Percentiles rank a stretch among this genome's conserved stretches.
These are phyloP conservation scores for Phaetusa simplex DNA, from an alignment of 2,113 vertebrate species.

Conservation along the genomic window DNA sequence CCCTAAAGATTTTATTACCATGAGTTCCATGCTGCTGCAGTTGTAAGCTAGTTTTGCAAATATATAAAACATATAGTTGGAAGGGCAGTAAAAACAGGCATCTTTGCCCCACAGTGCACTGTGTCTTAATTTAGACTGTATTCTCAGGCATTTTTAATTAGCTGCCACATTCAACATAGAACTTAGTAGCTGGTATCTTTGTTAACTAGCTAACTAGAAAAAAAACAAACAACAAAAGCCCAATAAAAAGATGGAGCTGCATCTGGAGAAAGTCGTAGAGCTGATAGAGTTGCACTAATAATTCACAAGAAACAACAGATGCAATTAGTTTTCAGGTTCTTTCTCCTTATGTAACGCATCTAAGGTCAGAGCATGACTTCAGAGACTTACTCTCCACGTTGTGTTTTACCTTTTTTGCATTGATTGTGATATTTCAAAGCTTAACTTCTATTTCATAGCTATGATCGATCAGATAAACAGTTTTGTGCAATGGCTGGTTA, in stretches of 20 bases:
- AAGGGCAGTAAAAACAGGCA: not conserved
- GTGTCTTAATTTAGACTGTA: slow-evolving; percentile 22
- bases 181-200: slow-evolving; percentile 18
- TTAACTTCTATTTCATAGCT: not conserved
- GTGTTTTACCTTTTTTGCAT: not conserved
- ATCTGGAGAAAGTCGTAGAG: not conserved
- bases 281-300: not conserved
- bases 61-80: not conserved
- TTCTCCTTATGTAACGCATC: not conserved
- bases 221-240: not conserved
- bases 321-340: not conserved
- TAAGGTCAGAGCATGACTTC: not conserved
- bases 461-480: not conserved
- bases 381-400: not conserved
- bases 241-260: not conserved
- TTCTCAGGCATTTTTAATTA: slow-evolving; percentile 39
- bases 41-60: slow-evolving; percentile 15
- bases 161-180: not conserved
- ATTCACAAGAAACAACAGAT: not conserved
- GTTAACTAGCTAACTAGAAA: not conserved
- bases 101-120: not conserved
- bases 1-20: slow-evolving; percentile 60
- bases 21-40: not conserved
- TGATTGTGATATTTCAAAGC: not conserved
- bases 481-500: not conserved